Percentiles rank a stretch among this genome's conserved stretches.
These are phyloP conservation scores for Lochmaea crataegi DNA, from an alignment of 2,888 invertebrate genomes.

Conservation along the genomic window DNA sequence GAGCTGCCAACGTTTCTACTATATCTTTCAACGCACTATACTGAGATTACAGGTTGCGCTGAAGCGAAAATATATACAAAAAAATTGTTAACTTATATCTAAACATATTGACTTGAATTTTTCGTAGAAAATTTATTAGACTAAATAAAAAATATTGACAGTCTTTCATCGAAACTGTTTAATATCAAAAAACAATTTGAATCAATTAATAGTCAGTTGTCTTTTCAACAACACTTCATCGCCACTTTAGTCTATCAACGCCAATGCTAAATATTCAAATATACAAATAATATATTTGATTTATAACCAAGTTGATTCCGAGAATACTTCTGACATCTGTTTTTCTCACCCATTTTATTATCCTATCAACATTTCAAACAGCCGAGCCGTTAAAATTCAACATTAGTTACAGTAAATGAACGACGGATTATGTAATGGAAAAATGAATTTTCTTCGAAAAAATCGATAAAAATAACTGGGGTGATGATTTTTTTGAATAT, in stretches of 20 bases:
- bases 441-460: neutral
- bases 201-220: neutral
- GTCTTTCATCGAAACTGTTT: neutral
- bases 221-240: neutral
- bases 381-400: constrained; percentile 10
- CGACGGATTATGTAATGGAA: constrained; percentile 6
- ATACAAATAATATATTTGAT: constrained; percentile 16
- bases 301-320: constrained; percentile 1
- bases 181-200: neutral
- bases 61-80: no score
- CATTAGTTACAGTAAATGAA: constrained; percentile 1
- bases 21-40: no score
- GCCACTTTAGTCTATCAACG: constrained; percentile 6
- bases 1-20: no score
- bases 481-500: neutral
- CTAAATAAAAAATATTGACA: neutral
- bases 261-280: constrained; percentile 11
- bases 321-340: constrained; percentile 17
- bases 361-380: constrained; percentile 24
- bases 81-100: no score
- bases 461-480: constrained; percentile 1
- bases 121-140: neutral
- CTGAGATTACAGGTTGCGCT: no score
- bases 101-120: no score
- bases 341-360: constrained; percentile 27